Percentiles rank a stretch among this genome's conserved stretches.
Conservation (phyloP, 2,113 vertebrate genomes). For the Alligator mississippiensis region DNA sequence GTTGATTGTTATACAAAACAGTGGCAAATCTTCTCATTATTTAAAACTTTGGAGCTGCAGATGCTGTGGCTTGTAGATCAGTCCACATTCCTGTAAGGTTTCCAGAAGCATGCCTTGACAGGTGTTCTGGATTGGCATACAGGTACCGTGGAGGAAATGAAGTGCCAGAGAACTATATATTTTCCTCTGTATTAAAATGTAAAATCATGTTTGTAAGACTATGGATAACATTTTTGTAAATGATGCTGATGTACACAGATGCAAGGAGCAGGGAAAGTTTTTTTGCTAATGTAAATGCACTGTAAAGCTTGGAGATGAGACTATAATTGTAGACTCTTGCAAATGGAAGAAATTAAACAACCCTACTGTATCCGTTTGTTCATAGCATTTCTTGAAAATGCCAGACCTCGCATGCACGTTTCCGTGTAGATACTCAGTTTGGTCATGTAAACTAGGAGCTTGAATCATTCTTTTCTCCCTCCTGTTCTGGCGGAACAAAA, state of each 20-base stretch:
- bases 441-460: not conserved
- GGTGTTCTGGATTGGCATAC: conserved; percentile 24
- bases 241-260: conserved; percentile 36
- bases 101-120: not conserved
- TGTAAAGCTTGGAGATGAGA: conserved; percentile 62
- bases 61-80: conserved; percentile 20
- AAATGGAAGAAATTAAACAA: conserved; percentile 78
- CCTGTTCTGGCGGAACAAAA: not conserved
- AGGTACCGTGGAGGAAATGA: not conserved
- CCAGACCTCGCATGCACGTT: conserved; percentile 6
- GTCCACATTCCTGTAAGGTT: conserved; percentile 11
- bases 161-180: conserved; percentile 52
- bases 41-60: conserved; percentile 43
- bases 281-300: conserved; percentile 62
- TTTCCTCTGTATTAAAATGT: conserved; percentile 70
- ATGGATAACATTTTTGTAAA: conserved; percentile 40
- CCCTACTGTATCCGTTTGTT: conserved; percentile 65
- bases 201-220: conserved; percentile 57
- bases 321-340: conserved; percentile 65
- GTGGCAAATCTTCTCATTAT: conserved; percentile 66
- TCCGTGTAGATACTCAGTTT: not conserved
- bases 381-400: conserved; percentile 58
- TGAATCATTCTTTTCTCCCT: not conserved
- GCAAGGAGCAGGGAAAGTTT: conserved; percentile 32
- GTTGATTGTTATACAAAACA: conserved; percentile 76